These are phyloP conservation scores for Battus philenor DNA, from an alignment of 1,140 invertebrate species.

Conservation along the genomic window DNA sequence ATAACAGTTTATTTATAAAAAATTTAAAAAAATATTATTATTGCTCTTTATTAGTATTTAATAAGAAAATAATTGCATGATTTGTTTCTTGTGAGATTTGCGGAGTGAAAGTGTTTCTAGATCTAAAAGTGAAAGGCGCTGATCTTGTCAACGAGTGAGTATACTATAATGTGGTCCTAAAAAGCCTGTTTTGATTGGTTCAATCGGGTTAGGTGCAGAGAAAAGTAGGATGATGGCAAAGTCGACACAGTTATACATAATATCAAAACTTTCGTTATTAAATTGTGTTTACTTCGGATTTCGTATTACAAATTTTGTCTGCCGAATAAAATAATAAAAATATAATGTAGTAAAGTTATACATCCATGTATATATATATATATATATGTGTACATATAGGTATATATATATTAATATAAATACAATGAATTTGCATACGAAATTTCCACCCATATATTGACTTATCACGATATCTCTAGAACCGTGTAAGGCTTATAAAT, in stretches of 20 bases:
- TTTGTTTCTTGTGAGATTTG: constrained; percentile 23
- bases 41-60: constrained; percentile 4
- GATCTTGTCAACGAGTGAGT: constrained; percentile 34
- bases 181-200: constrained; percentile 37
- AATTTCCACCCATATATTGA: too few species aligned
- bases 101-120: constrained; percentile 55
- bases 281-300: constrained; percentile 1
- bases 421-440: too few species aligned
- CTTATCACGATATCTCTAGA: too few species aligned
- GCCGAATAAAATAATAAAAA: too few species aligned
- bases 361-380: too few species aligned
- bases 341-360: too few species aligned
- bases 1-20: too few species aligned
- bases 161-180: constrained; percentile 26
- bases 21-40: too few species aligned
- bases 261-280: constrained; percentile 11
- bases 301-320: background rate
- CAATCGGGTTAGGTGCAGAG: constrained; percentile 37
- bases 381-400: too few species aligned
- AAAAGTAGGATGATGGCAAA: constrained; percentile 32
- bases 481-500: too few species aligned
- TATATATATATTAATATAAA: too few species aligned
- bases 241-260: constrained; percentile 25
- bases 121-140: constrained; percentile 55
- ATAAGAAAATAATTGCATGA: constrained; percentile 13